Percentiles rank a stretch among this genome's conserved stretches.
Evolutionary conservation across 2,888 invertebrate genomes (phyloP).

Genomic region (Alentia gelatinosa): DNA sequence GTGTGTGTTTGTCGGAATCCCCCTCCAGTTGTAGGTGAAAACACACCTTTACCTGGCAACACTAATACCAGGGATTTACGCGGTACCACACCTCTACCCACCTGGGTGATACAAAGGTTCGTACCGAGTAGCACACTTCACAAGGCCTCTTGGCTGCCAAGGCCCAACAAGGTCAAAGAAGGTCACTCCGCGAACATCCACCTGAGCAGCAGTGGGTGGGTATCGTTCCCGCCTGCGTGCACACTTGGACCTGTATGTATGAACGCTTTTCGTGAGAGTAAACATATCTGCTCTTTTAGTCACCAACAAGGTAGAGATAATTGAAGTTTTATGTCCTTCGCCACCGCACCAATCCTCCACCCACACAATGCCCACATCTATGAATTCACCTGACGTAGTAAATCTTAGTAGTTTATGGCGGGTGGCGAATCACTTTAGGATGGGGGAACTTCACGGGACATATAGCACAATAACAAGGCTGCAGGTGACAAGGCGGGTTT

Average conservation of each 20-base stretch:
- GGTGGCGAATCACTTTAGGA: slow-evolving; percentile 37
- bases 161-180: background rate
- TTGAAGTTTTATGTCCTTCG: background rate
- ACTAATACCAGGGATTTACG: background rate
- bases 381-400: background rate
- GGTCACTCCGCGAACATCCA: background rate
- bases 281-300: slow-evolving; percentile 2
- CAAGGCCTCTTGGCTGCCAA: background rate
- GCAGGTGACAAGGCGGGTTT: background rate
- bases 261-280: background rate
- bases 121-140: background rate
- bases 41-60: background rate
- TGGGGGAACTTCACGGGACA: background rate
- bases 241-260: background rate
- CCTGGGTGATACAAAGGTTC: background rate
- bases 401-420: slow-evolving; percentile 24
- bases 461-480: background rate
- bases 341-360: background rate
- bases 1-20: no score
- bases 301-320: background rate
- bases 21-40: no score
- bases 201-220: background rate
- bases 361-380: slow-evolving; percentile 8
- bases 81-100: background rate
- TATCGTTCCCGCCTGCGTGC: background rate